Percentiles rank a stretch among this genome's conserved stretches.
Evolutionary conservation across 2,797 vertebrate species (phyloP).

Genomic region (Eospalax fontanierii): DNA sequence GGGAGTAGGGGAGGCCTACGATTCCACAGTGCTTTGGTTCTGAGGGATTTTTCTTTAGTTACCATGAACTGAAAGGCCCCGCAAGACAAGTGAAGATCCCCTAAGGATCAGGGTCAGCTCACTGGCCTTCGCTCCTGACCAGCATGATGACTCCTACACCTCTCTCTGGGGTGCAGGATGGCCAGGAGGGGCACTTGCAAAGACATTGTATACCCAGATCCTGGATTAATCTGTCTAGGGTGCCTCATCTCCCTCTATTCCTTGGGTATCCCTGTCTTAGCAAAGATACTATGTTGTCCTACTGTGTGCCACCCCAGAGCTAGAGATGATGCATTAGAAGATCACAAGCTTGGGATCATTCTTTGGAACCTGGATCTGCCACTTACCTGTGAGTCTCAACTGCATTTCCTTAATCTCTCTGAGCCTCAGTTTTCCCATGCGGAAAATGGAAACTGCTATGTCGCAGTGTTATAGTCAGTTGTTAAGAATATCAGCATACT

Average conservation of each 20-base stretch:
- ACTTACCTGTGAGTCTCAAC: not conserved
- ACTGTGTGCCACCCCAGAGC: too few species aligned
- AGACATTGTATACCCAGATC: not conserved
- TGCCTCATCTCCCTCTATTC: not conserved
- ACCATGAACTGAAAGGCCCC: not conserved
- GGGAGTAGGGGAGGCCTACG: not conserved
- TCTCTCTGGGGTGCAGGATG: not conserved
- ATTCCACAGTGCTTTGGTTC: not conserved
- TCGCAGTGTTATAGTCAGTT: not conserved
- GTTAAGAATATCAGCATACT: not conserved
- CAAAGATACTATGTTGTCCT: not conserved
- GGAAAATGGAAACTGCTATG: not conserved
- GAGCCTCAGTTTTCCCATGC: constrained; percentile 4
- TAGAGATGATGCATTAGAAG: fast-evolving
- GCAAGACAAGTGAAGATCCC: too few species aligned
- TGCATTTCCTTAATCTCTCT: not conserved
- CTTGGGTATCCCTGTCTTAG: not conserved
- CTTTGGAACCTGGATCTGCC: not conserved
- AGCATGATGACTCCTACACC: not conserved
- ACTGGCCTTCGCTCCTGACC: not conserved
- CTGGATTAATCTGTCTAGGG: not conserved
- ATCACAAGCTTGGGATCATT: fast-evolving
- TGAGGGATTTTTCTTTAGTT: not conserved
- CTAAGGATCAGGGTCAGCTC: not conserved
- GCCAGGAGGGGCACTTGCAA: fast-evolving